Conservation (phyloP, 2,888 invertebrate species). For the Volucella bombylans region DNA sequence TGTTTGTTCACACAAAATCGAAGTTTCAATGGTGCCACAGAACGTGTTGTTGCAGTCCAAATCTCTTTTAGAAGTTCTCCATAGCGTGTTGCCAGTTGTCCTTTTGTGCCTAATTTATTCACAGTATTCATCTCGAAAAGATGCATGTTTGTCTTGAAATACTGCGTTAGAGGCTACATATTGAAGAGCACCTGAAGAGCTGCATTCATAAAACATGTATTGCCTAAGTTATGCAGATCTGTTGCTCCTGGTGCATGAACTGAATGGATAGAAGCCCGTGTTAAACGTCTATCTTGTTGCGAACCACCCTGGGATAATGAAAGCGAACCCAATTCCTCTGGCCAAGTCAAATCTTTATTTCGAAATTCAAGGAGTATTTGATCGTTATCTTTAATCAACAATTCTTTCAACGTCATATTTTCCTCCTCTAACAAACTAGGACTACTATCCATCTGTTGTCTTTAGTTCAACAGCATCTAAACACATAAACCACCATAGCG, state of each 20-base stretch:
- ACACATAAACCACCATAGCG: no score
- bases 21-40: constrained; percentile 93
- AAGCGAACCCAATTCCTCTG: constrained; percentile 92
- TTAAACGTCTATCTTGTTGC: constrained; percentile 78
- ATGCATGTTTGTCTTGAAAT: constrained; percentile 92
- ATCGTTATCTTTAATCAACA: constrained; percentile 88
- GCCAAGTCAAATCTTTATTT: constrained; percentile 96
- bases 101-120: constrained; percentile 94
- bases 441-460: constrained; percentile 80
- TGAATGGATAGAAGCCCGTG: constrained; percentile 81
- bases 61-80: constrained; percentile 87
- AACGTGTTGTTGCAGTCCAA: constrained; percentile 92
- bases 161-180: constrained; percentile 91
- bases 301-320: constrained; percentile 82
- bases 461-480: no score
- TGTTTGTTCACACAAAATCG: constrained; percentile 93
- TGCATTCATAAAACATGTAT: constrained; percentile 98
- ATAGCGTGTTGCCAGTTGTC: constrained; percentile 91
- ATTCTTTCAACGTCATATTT: constrained; percentile 87
- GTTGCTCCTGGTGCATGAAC: constrained; percentile 87
- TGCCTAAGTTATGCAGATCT: constrained; percentile 95
- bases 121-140: constrained; percentile 92
- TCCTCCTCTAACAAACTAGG: constrained; percentile 89
- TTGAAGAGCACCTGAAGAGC: constrained; percentile 90
- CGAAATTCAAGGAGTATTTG: constrained; percentile 91